phyloP scores from a whole-genome alignment of 2,113 vertebrate genomes.

The Ivindomyrus marchei region DNA sequence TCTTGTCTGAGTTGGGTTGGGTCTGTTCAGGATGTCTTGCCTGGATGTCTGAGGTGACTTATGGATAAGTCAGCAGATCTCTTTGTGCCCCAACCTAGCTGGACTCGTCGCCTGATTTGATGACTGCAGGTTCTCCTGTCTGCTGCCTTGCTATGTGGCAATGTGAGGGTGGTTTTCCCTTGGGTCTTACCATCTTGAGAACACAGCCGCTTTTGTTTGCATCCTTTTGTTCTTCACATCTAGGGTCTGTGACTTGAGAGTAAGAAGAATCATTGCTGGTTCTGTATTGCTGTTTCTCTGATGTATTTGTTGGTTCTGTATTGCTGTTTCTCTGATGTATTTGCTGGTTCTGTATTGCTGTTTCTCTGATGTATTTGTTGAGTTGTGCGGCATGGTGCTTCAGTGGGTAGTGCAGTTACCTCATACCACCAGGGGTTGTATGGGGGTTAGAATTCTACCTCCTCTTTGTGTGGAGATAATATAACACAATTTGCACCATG shows the following conservation, averaged over 20 bases:
- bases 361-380: background rate
- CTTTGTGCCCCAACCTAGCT: background rate
- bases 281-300: background rate
- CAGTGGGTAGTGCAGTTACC: background rate
- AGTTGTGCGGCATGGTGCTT: background rate
- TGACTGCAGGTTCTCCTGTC: background rate
- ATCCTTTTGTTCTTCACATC: background rate
- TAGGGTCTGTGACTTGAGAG: background rate
- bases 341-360: background rate
- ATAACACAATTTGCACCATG: background rate
- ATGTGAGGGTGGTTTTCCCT: background rate
- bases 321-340: too few relatives aligned
- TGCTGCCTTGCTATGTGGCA: background rate
- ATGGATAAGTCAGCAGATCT: background rate
- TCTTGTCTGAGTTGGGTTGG: background rate
- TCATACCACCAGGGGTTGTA: background rate
- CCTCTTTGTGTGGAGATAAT: background rate
- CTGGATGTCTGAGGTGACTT: background rate
- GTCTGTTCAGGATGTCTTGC: background rate
- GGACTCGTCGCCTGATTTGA: background rate
- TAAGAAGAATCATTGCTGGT: background rate
- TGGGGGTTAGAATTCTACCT: background rate
- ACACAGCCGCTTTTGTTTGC: background rate
- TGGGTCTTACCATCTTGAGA: background rate
- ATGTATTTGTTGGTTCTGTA: background rate